Evolutionary conservation across 2,113 vertebrate genomes (phyloP).

Genomic region (Amphilophus citrinellus): DNA sequence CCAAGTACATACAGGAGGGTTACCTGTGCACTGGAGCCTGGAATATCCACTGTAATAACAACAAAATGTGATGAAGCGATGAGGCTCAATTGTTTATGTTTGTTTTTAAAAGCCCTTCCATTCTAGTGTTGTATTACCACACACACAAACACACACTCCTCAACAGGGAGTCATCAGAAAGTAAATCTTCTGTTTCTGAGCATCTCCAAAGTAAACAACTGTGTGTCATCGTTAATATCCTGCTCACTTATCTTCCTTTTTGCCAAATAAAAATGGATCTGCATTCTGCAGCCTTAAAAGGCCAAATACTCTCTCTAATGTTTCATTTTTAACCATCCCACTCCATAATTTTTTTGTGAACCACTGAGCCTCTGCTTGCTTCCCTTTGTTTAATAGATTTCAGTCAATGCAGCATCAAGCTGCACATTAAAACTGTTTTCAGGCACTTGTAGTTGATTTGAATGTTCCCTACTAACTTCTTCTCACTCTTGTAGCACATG

Average conservation of each 20-base stretch:
- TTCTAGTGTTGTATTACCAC: background rate
- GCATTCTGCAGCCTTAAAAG: conserved; percentile 71
- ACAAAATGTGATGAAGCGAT: background rate
- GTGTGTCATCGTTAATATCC: conserved; percentile 55
- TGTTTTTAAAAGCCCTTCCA: background rate
- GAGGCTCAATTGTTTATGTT: background rate
- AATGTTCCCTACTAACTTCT: background rate
- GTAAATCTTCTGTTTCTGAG: conserved; percentile 38
- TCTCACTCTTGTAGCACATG: conserved; percentile 87
- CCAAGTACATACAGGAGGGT: background rate
- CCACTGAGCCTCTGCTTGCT: conserved; percentile 14
- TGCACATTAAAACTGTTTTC: background rate
- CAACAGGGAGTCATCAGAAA: conserved; percentile 33
- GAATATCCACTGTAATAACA: background rate
- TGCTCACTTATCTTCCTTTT: conserved; percentile 36
- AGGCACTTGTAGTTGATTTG: background rate
- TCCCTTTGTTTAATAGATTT: conserved; percentile 5
- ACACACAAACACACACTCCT: background rate
- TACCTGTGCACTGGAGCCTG: background rate
- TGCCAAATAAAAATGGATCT: conserved; percentile 70
- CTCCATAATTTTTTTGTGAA: conserved; percentile 2
- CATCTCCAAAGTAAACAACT: conserved; percentile 26
- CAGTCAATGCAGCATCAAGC: background rate
- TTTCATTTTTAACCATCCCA: conserved; percentile 18
- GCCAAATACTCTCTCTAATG: conserved; percentile 46